Evolutionary conservation across 2,113 vertebrate genomes (phyloP), one percentile per base, ranked within the genome.

Genomic region (Hydrochoerus hydrochaeris): DNA sequence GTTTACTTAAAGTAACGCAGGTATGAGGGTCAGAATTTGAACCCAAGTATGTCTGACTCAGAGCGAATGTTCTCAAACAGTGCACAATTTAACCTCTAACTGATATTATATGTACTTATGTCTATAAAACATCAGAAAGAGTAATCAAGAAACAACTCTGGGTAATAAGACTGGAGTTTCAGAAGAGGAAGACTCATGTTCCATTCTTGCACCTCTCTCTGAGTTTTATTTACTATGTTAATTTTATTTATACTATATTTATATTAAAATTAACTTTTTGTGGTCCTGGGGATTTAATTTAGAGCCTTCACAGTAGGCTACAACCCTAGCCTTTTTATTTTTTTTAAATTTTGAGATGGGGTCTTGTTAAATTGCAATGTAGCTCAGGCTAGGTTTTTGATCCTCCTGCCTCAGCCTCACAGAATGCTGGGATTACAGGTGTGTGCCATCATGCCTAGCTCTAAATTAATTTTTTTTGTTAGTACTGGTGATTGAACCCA

Each of bases 101-200:
- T 85, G 38, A 60, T 54, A 84, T 8, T 38, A 16, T 16, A 71
- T 77, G 4, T 77, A 80, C 62, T 88, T 86, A 22, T 44, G 7
- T 46, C 30, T 69, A 81, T 60, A 78, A 92, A 92, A 81, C n/a
- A 89, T 87, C 22, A 73, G 46, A 81, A 92, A 89, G 52, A 95
- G 88, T 80, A 78, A 82, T 52, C 7, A 71, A 88, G 62, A 96
- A 85, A 94, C 13, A 88, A 85, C 38, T 65, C 32, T 1, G 22
- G 58, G 26, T 17, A 73, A 28, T 10, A 58, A 28, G 44, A 63
- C 30, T 81, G 52, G 35, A 32, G 14, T 24, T 90, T 75, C 16
- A 44, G 35, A 69, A 81, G 28, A 81, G 38, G 38, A 20, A 89
- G 28, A 32, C 22, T 90, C 44, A 60, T 65, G 86, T 82, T 80